Base-by-base conservation (phyloP, 92 coral and sea anemone genomes). In the Porites evermanni region DNA sequence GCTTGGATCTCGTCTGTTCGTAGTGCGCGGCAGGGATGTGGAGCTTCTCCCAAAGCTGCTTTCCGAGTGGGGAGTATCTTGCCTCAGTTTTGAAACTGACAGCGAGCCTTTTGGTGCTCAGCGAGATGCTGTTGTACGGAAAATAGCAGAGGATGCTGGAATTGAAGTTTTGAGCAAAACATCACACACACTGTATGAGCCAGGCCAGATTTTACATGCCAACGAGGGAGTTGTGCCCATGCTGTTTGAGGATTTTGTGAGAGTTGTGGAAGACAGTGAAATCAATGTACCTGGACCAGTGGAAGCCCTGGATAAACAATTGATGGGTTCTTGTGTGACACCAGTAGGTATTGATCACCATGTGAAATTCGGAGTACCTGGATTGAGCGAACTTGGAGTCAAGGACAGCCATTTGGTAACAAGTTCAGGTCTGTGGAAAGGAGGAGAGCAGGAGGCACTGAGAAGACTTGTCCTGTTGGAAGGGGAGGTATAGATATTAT, bases 131-230 rank as follows among this genome's bases (percentile, higher is more conserved):
- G 88, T 86, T 64, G 88, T 95, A 70, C 63, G 80, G 24, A 70
- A 79, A 21, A 32, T 95, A 86, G 96, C 96, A 7, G 81, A 88
- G 83, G 86, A 89, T 83, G 79, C 77, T 18, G 95, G 86, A 1
- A 91, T 95, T 1, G 77, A 93, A 58, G 95, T 95, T 10, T 77
- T 95, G 73, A 87, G 86, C 52, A 88, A 87, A 71, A 89, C 89
- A 14, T 93, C 98, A 0, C 98, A 95, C 90, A 94, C 96, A 1
- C 87, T 95, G 71, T 95, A 91, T 58, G 94, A 94, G 60, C 78
- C 88, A 73, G 89, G 84, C 54, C 89, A 90, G 69, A 89, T 95
- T 72, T 21, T 88, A 7, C 80, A 76, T 53, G 84, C 81, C 18
- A 88, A 80, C 80, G 68, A 32, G 56, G 94, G 98, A 2, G 73